These are phyloP conservation scores for Ectemnius lituratus DNA, from an alignment of 2,888 invertebrate species.

Conservation along the genomic window DNA sequence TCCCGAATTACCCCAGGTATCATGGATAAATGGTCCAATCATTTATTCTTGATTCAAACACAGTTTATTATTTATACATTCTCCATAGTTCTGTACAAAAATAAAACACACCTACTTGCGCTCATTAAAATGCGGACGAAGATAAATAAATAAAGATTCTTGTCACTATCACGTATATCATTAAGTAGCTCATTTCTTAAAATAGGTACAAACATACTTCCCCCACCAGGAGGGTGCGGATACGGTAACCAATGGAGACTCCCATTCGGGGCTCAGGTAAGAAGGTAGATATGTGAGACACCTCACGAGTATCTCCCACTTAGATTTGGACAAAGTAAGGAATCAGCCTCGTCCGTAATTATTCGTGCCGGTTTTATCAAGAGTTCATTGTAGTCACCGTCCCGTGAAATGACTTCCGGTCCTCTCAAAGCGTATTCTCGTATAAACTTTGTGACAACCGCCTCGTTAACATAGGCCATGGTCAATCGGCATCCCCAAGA, in stretches of 20 bases:
- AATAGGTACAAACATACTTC: background rate
- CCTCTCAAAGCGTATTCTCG: slow-evolving; percentile 81
- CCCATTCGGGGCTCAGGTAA: background rate
- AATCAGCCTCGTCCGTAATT: slow-evolving; percentile 78
- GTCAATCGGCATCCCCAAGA: slow-evolving; percentile 87
- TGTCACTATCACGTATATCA: background rate
- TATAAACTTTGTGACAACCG: slow-evolving; percentile 82
- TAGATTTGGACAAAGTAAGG: slow-evolving; percentile 77
- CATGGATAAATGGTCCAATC: background rate
- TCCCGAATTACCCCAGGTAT: slow-evolving; percentile 13
- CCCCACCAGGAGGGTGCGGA: background rate
- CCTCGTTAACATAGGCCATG: slow-evolving; percentile 84
- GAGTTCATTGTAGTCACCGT: slow-evolving; percentile 80
- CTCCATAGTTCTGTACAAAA: background rate
- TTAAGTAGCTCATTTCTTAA: background rate
- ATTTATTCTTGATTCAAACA: slow-evolving; percentile 4
- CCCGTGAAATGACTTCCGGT: slow-evolving; percentile 78
- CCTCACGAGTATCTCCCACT: background rate
- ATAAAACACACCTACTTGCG: background rate
- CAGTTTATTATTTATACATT: background rate
- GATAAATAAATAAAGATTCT: background rate
- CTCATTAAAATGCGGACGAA: background rate
- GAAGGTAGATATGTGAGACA: too few species aligned
- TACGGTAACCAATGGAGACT: background rate
- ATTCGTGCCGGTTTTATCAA: slow-evolving; percentile 77